Evolutionary conservation across 1,140 invertebrate species (phyloP).

Genomic region (Polypedilum vanderplanki): DNA sequence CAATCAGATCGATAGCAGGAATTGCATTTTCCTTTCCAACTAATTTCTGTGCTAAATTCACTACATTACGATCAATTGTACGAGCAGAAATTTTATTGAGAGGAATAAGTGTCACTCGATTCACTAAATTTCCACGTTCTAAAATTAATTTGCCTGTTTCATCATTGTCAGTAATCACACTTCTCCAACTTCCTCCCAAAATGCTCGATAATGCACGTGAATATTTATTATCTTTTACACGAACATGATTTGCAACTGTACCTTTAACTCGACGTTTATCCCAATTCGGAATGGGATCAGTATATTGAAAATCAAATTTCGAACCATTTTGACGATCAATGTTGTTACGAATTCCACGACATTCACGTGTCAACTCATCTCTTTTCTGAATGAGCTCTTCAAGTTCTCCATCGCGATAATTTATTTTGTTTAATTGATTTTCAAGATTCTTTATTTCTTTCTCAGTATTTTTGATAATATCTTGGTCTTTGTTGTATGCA

Average conservation of each 20-base stretch:
- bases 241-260: conserved; percentile 68
- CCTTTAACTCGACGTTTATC: conserved; percentile 70
- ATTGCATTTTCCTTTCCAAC: conserved; percentile 75
- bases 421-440: conserved; percentile 45
- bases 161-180: conserved; percentile 86
- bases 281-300: conserved; percentile 70
- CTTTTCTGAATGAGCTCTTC: conserved; percentile 51
- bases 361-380: conserved; percentile 48
- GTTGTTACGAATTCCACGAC: conserved; percentile 39
- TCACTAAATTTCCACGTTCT: conserved; percentile 69
- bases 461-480: conserved; percentile 54
- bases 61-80: conserved; percentile 52
- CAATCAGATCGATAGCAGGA: conserved; percentile 73
- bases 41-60: conserved; percentile 65
- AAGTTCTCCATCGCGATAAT: conserved; percentile 61
- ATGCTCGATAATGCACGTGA: conserved; percentile 78
- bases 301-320: conserved; percentile 65
- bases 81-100: conserved; percentile 77
- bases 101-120: conserved; percentile 81
- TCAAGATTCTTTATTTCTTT: conserved; percentile 51
- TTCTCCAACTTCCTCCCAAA: conserved; percentile 77
- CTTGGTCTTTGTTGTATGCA: conserved; percentile 65
- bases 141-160: conserved; percentile 76
- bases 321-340: conserved; percentile 41
- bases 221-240: conserved; percentile 61